A percentile compares a stretch with the other conserved stretches of the same genome.
phyloP scores from a whole-genome alignment of 2,113 vertebrate genomes.

The Leiothrix lutea region DNA sequence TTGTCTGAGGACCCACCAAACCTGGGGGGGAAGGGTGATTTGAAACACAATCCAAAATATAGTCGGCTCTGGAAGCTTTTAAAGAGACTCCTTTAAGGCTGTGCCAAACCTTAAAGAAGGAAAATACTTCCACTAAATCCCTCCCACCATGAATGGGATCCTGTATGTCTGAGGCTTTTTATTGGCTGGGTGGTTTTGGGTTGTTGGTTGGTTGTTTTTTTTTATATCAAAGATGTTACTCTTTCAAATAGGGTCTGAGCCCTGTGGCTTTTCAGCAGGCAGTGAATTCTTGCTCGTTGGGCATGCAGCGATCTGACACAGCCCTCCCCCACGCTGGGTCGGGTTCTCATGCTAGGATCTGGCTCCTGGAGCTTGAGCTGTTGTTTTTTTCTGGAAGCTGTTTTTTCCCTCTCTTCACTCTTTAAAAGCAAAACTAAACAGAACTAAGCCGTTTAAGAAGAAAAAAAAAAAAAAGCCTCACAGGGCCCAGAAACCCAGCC shows the following conservation, averaged over 20 bases:
- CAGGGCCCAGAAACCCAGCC: neutral
- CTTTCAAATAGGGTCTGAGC: slow-evolving; percentile 52
- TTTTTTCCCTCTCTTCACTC: neutral
- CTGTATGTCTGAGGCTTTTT: slow-evolving; percentile 68
- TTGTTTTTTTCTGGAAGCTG: slow-evolving; percentile 48
- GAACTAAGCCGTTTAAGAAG: neutral
- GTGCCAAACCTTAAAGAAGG: slow-evolving; percentile 66
- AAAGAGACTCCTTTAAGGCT: slow-evolving; percentile 62
- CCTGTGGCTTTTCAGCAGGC: slow-evolving; percentile 44
- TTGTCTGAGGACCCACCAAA: slow-evolving; percentile 54
- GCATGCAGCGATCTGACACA: slow-evolving; percentile 15
- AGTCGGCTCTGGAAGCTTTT: slow-evolving; percentile 70
- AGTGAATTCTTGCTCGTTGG: neutral
- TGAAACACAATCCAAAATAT: slow-evolving; percentile 72
- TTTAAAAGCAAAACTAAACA: slow-evolving; percentile 40
- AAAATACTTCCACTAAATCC: slow-evolving; percentile 65
- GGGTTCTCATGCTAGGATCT: slow-evolving; percentile 7
- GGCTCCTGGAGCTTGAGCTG: slow-evolving; percentile 28
- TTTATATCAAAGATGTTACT: slow-evolving; percentile 60
- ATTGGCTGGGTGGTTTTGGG: slow-evolving; percentile 59
- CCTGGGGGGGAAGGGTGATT: slow-evolving; percentile 39
- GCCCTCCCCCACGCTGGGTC: neutral
- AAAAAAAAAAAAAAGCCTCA: neutral
- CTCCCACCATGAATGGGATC: slow-evolving; percentile 57
- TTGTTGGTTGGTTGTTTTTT: slow-evolving; percentile 32